Conservation (phyloP, 2,888 invertebrate species). For the Schrankia costaestrigalis region DNA sequence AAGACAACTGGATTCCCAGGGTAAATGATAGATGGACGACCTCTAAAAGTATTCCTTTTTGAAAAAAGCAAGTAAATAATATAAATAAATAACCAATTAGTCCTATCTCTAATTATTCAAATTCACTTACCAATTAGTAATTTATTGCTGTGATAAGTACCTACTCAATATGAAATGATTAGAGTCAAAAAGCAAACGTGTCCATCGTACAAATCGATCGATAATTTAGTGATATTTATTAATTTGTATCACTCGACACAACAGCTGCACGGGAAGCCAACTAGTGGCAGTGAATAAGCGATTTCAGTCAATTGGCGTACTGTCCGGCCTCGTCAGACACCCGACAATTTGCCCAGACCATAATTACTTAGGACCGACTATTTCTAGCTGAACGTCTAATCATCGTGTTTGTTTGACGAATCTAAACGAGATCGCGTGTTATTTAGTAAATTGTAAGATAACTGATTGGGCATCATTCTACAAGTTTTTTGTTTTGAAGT, state of each 20-base stretch:
- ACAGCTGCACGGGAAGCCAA: constrained; percentile 67
- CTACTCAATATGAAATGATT: too few species aligned
- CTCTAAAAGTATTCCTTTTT: too few species aligned
- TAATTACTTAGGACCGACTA: constrained; percentile 12
- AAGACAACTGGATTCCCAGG: too few species aligned
- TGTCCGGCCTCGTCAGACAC: constrained; percentile 21
- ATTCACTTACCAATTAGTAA: too few species aligned
- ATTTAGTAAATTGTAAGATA: constrained; percentile 19
- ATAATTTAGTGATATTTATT: constrained; percentile 1
- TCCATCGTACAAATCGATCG: background rate
- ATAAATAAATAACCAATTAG: too few species aligned
- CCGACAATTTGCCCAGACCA: constrained; percentile 19
- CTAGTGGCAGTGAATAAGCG: constrained; percentile 74
- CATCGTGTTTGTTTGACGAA: constrained; percentile 41
- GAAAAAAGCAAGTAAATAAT: too few species aligned
- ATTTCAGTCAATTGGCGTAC: constrained; percentile 51
- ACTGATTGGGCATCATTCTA: constrained; percentile 18
- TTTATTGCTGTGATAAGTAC: too few species aligned
- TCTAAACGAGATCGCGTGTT: constrained; percentile 34
- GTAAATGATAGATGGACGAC: too few species aligned
- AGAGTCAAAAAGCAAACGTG: background rate
- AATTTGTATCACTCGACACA: constrained; percentile 1
- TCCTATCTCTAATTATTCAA: too few species aligned
- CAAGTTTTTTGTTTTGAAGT: too few species aligned
- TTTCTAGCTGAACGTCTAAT: constrained; percentile 20